phyloP scores from a whole-genome alignment of 1,140 invertebrate genomes.

The Drosophila equinoxialis region DNA sequence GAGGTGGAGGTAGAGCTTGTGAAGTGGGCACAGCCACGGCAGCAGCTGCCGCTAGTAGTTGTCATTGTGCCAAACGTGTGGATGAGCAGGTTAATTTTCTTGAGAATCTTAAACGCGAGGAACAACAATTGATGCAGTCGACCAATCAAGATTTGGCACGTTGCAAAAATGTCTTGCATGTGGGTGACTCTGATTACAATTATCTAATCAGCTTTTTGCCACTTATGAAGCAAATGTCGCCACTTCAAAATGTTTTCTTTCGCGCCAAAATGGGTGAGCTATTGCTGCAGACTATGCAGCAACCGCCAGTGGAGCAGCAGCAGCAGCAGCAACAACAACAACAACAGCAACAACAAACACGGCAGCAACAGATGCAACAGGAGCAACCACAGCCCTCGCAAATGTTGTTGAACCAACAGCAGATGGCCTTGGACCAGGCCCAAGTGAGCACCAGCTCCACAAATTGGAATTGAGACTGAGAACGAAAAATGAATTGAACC shows the following conservation, averaged over 20 bases:
- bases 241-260: slow-evolving; percentile 72
- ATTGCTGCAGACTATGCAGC: slow-evolving; percentile 69
- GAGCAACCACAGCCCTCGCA: slow-evolving; percentile 48
- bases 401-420: slow-evolving; percentile 73
- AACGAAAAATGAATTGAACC: slow-evolving; percentile 33
- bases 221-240: slow-evolving; percentile 76
- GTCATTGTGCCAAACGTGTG: slow-evolving; percentile 73
- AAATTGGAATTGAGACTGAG: slow-evolving; percentile 61
- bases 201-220: slow-evolving; percentile 77
- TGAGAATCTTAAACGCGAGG: slow-evolving; percentile 67
- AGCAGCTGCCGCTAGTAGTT: slow-evolving; percentile 54
- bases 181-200: slow-evolving; percentile 78
- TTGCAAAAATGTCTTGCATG: slow-evolving; percentile 65
- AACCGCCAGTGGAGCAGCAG: slow-evolving; percentile 32
- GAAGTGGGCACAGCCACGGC: slow-evolving; percentile 32
- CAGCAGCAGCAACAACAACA: slow-evolving; percentile 30
- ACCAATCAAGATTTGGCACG: slow-evolving; percentile 71
- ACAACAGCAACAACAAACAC: slow-evolving; percentile 18
- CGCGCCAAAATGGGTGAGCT: slow-evolving; percentile 77
- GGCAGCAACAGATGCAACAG: slow-evolving; percentile 23
- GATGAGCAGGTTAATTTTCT: slow-evolving; percentile 77
- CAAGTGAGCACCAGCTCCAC: slow-evolving; percentile 70
- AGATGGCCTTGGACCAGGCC: slow-evolving; percentile 77
- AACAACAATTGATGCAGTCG: slow-evolving; percentile 75
- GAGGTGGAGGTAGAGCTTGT: not conserved